phyloP scores from a whole-genome alignment of 2,113 vertebrate species.

The Blennius ocellaris region DNA sequence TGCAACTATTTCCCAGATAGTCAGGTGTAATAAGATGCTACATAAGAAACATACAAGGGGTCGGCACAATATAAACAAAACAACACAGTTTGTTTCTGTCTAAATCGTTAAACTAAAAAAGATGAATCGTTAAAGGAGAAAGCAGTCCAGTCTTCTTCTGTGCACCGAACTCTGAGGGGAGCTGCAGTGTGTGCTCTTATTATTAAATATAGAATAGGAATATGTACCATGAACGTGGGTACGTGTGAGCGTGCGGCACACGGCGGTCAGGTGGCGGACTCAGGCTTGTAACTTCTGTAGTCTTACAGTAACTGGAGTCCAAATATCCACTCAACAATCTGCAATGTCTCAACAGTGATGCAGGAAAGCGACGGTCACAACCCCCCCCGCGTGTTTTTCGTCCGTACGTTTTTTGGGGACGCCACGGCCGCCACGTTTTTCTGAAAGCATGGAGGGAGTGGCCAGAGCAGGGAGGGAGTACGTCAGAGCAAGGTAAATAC shows the following conservation, averaged over 20 bases:
- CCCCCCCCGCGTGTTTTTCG: no score
- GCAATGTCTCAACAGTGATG: no score
- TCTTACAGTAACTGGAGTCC: no score
- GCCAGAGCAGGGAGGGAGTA: no score
- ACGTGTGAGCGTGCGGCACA: slow-evolving; percentile 10
- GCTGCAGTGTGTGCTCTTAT: slow-evolving; percentile 37
- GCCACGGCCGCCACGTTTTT: no score
- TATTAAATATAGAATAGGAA: no score
- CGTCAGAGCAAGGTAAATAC: no score
- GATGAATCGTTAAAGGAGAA: slow-evolving; percentile 38
- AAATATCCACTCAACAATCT: no score
- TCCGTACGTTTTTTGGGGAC: no score
- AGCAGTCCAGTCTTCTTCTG: slow-evolving; percentile 32
- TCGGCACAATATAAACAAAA: slow-evolving; percentile 30
- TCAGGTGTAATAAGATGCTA: slow-evolving; percentile 14
- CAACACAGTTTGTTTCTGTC: slow-evolving; percentile 1
- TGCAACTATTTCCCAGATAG: slow-evolving; percentile 14
- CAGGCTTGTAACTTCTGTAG: slow-evolving; percentile 27
- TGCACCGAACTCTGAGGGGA: slow-evolving; percentile 43
- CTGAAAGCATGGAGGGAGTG: no score
- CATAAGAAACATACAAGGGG: not conserved
- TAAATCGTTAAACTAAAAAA: slow-evolving; percentile 34
- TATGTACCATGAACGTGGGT: slow-evolving; percentile 13
- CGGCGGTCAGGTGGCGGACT: slow-evolving; percentile 9
- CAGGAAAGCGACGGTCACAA: no score